Base-by-base conservation (phyloP, 2,797 vertebrate species). In the Notolabrus celidotus region DNA sequence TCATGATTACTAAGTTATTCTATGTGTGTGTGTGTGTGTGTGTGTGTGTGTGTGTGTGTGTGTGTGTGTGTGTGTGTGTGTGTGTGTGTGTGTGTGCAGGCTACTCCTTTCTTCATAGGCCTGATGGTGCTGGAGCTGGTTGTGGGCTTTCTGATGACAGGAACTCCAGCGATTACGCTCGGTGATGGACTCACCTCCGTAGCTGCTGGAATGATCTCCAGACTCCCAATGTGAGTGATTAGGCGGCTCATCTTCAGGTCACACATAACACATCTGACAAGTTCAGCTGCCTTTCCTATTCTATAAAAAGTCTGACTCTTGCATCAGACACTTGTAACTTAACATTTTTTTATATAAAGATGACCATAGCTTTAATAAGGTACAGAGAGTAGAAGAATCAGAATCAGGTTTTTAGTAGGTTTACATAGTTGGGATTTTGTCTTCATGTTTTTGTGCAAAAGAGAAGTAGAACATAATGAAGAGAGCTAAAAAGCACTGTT, bases 151-250 rank as follows among this genome's bases (percentile, higher is more conserved):
- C 52, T 95, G 83, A 94, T 75, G 89, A 94, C 88, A 9, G 93
- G 86, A 42, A 86, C 87, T 11, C 60, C 87, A 1, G 51, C 91
- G 2, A 80, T 90, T 63, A 92, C 85, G 52, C 33, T 97, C 77
- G 95, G 94, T 23, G 96, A 97, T 74, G 92, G 92, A 66, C 75
- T 97, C 77, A 95, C 95, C 50, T 97, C 95, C 45, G 1, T 98
- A 43, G 95, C 95, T 19, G 90, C 95, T 6, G 96, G 97, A 5
- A 92, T 99, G 82, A 72, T 97, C 60, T 97, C 96, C 82, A 93
- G 87, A 83, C 86, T 98, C 58, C 96, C 97, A 16, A 58, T 90
- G 96, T 97, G 89, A 88, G 88, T 46, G 4, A 73, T 19, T 0
- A 61, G 5, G 17, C 49, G 27, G 43, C n/a, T 41, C 9, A 7